These are phyloP conservation scores for Diorhabda elongata DNA, from an alignment of 1,140 invertebrate genomes.

Conservation along the genomic window DNA sequence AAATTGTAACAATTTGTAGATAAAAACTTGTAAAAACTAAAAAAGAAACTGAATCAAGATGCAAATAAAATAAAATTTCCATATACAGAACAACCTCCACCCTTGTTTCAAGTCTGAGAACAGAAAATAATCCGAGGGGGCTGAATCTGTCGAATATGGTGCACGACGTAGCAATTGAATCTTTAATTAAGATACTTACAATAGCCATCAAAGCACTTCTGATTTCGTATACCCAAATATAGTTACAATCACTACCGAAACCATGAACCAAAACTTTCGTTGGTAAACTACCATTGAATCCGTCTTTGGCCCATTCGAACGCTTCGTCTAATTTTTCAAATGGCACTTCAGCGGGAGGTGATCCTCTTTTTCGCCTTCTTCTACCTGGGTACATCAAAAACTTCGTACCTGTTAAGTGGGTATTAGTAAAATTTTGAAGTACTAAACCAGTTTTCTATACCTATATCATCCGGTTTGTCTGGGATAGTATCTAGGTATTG, in stretches of 20 bases:
- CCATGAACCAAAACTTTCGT: conserved; percentile 92
- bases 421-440: neutral
- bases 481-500: conserved; percentile 87
- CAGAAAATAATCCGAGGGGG: too few species aligned
- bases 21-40: too few species aligned
- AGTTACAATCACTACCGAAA: conserved; percentile 84
- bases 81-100: too few species aligned
- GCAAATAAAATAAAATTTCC: too few species aligned
- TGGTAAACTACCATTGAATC: conserved; percentile 64
- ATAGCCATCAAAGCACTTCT: conserved; percentile 81
- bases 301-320: conserved; percentile 57
- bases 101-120: too few species aligned
- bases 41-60: too few species aligned
- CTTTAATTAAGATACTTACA: conserved; percentile 50
- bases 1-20: too few species aligned
- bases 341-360: conserved; percentile 62
- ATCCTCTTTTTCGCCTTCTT: conserved; percentile 50
- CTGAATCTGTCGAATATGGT: too few species aligned
- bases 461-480: conserved; percentile 80
- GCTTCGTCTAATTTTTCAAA: conserved; percentile 63
- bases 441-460: neutral
- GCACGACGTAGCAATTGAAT: neutral
- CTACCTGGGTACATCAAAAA: conserved; percentile 61
- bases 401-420: conserved; percentile 55
- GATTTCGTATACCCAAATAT: conserved; percentile 93